phyloP scores from a whole-genome alignment of 1,140 invertebrate species.

The Helicoverpa armigera region DNA sequence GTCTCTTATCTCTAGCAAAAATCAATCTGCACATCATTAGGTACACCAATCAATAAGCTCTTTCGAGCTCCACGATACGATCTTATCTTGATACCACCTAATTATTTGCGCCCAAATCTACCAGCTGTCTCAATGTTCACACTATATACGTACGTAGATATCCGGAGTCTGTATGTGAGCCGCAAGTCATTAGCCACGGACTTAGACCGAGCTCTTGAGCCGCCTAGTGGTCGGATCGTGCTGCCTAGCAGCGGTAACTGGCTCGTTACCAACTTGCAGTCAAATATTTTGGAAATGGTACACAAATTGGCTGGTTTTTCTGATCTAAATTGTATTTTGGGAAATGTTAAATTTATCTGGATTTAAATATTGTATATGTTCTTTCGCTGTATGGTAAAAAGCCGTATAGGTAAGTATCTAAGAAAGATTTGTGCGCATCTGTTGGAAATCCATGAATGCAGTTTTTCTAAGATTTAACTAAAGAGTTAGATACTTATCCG shows the following conservation, averaged over 20 bases:
- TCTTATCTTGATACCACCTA: too few species aligned
- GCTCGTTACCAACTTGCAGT: slow-evolving; percentile 12
- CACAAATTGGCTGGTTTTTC: not conserved
- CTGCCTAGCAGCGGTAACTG: not conserved
- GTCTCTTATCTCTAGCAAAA: too few species aligned
- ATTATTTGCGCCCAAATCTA: too few species aligned
- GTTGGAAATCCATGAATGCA: not conserved
- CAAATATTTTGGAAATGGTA: not conserved
- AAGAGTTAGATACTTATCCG: not conserved
- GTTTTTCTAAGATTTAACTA: not conserved
- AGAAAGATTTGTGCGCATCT: not conserved
- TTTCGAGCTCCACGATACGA: too few species aligned
- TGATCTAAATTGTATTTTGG: too few species aligned
- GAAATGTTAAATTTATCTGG: too few species aligned
- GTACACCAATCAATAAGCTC: too few species aligned
- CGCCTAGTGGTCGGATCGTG: slow-evolving; percentile 12
- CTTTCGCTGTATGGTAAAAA: too few species aligned
- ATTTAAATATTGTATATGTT: too few species aligned
- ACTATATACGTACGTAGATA: not conserved
- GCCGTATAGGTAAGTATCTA: too few species aligned
- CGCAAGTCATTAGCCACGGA: slow-evolving; percentile 32
- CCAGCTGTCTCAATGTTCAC: not conserved
- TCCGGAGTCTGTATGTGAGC: not conserved
- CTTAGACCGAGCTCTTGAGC: slow-evolving; percentile 24
- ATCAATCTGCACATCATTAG: too few species aligned